Percentiles rank a stretch among this genome's conserved stretches.
phyloP scores from a whole-genome alignment of 2,797 vertebrate genomes.

The Labeo calbasu region DNA sequence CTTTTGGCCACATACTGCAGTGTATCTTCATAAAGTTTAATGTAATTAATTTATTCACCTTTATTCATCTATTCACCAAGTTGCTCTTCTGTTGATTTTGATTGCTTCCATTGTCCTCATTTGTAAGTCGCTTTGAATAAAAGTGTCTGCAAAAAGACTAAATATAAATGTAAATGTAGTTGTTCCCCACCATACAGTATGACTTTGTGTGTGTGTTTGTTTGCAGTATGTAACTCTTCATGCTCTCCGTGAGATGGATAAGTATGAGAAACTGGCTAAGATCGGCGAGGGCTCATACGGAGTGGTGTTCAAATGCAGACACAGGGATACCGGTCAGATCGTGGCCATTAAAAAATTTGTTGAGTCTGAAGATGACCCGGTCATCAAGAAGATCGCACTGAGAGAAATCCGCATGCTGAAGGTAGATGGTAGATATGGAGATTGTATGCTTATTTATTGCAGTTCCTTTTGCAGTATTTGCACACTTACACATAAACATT shows the following conservation, averaged over 20 bases:
- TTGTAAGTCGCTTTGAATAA: too few species aligned
- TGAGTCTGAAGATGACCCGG: slow-evolving; percentile 88
- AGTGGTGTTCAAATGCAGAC: slow-evolving; percentile 89
- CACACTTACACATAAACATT: background rate
- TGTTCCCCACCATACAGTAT: background rate
- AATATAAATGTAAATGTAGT: too few species aligned
- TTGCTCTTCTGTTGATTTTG: background rate
- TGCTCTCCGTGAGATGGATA: slow-evolving; percentile 79
- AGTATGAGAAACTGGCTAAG: slow-evolving; percentile 89
- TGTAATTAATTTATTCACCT: background rate
- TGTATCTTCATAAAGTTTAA: background rate
- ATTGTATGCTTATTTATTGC: background rate
- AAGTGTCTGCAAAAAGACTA: too few species aligned
- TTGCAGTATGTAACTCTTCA: slow-evolving; percentile 25
- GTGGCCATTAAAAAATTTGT: slow-evolving; percentile 92
- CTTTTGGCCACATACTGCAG: background rate
- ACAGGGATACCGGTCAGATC: slow-evolving; percentile 84
- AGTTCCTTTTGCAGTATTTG: background rate
- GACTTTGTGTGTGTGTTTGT: background rate
- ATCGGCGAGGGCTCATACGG: slow-evolving; percentile 90
- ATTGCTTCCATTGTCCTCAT: too few species aligned
- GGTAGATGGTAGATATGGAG: slow-evolving; percentile 67
- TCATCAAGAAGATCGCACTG: slow-evolving; percentile 89
- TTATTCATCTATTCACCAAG: too few species aligned
- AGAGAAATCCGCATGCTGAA: slow-evolving; percentile 88